phyloP scores from a whole-genome alignment of 2,113 vertebrate species.

The Polypterus senegalus region DNA sequence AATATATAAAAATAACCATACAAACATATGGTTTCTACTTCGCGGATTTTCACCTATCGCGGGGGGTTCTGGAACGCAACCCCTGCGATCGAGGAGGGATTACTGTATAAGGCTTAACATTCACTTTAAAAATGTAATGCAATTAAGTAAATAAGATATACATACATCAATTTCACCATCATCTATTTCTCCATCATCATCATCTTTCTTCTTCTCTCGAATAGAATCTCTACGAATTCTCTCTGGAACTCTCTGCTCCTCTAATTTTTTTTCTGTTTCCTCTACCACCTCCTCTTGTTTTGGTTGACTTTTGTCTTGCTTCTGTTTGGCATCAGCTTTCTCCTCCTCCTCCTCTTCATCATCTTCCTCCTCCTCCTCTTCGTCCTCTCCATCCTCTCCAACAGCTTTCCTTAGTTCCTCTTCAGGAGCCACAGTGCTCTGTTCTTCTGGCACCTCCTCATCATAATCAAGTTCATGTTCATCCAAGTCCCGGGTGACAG shows the following conservation, averaged over 20 bases:
- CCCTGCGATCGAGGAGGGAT: too few relatives aligned
- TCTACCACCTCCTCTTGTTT: slow-evolving; percentile 26
- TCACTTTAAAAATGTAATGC: too few relatives aligned
- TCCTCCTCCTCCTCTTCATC: slow-evolving; percentile 43
- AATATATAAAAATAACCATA: too few relatives aligned
- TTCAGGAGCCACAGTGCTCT: slow-evolving; percentile 43
- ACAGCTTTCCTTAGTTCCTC: slow-evolving; percentile 39
- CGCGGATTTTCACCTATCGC: too few relatives aligned
- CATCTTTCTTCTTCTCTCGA: slow-evolving; percentile 85
- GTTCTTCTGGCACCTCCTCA: slow-evolving; percentile 89
- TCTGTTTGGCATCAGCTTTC: slow-evolving; percentile 14
- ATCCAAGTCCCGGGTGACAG: slow-evolving; percentile 82
- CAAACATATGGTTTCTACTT: too few relatives aligned
- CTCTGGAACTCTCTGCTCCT: slow-evolving; percentile 34
- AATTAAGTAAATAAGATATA: slow-evolving; percentile 17
- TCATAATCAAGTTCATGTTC: slow-evolving; percentile 96
- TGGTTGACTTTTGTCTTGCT: slow-evolving; percentile 34
- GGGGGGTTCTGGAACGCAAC: too few relatives aligned
- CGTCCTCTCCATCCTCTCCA: slow-evolving; percentile 61
- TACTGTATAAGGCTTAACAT: too few relatives aligned
- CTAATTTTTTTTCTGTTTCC: not conserved
- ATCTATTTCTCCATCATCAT: slow-evolving; percentile 90
- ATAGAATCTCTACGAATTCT: slow-evolving; percentile 54
- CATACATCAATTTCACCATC: slow-evolving; percentile 97
- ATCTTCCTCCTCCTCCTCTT: slow-evolving; percentile 41